Evolutionary conservation across 1,140 invertebrate genomes (phyloP), one percentile per base, ranked within the genome.

Genomic region (Phortica variegata): DNA sequence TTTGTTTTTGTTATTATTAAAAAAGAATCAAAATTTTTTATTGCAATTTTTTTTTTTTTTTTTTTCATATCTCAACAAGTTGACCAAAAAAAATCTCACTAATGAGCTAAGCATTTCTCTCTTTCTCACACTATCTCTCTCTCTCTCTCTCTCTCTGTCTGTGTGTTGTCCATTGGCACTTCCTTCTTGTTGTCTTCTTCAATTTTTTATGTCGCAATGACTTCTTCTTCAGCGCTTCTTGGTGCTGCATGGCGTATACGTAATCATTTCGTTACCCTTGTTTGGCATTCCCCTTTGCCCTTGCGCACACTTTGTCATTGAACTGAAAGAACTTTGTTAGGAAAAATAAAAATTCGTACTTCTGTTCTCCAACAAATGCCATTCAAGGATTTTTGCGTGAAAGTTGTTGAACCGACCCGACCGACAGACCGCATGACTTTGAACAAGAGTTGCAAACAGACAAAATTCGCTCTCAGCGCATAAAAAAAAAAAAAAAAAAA

Each of bases 331-430:
- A n/a, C n/a, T n/a, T n/a, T n/a, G n/a, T n/a, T n/a, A n/a, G n/a
- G n/a, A n/a, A n/a, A n/a, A n/a, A n/a, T n/a, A n/a, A n/a, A n/a
- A n/a, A n/a, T n/a, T 44, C 20, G 23, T 43, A 13, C 10, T 6
- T 23, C 7, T 43, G 5, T 51, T 51, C 49, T 26, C 23, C n/a
- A n/a, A n/a, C 63, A 68, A 73, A 69, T 66, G 69, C 58, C 65
- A 65, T 69, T 72, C 69, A 73, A 73, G 69, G 69, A 73, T 73
- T 71, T 72, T 55, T 59, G 60, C 60, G 63, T 62, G 65, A 73
- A 69, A 69, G 69, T 72, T 73, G 69, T 73, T 73, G 69, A 72
- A 72, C 69, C 45, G 33, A 47, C 10, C n/a, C n/a, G n/a, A n/a
- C n/a, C n/a, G n/a, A n/a, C n/a, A n/a, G n/a, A n/a, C n/a, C 62